phyloP scores from a whole-genome alignment of 2,113 vertebrate species.

The Neolamprologus caudopunctatus region DNA sequence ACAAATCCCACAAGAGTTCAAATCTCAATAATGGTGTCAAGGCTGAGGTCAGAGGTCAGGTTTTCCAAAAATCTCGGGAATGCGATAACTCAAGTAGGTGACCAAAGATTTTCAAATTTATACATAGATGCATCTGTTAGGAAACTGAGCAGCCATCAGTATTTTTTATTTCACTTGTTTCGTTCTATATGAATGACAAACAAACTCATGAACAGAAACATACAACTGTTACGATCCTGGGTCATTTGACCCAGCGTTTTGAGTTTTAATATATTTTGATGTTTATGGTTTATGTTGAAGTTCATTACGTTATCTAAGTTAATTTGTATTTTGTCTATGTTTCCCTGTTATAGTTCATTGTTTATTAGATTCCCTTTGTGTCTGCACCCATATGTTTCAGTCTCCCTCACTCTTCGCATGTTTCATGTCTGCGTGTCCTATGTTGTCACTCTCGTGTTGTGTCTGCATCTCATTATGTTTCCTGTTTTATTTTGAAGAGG shows the following conservation, averaged over 20 bases:
- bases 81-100: background rate
- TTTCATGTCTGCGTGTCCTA: background rate
- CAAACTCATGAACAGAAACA: background rate
- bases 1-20: background rate
- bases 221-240: background rate
- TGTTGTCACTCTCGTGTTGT: background rate
- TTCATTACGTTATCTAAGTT: background rate
- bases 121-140: fast-evolving
- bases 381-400: background rate
- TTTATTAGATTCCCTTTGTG: background rate
- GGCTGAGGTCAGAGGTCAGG: background rate
- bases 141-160: background rate
- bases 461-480: background rate
- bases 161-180: background rate
- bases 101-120: background rate
- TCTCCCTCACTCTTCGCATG: background rate
- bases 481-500: background rate
- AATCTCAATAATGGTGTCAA: background rate
- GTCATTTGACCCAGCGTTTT: background rate
- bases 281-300: background rate
- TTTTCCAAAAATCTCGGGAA: background rate
- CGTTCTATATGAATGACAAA: background rate
- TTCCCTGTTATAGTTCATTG: background rate
- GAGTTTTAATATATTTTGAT: background rate
- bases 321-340: background rate